Base-by-base conservation (phyloP, 2,797 vertebrate genomes). In the Gila robusta region DNA sequence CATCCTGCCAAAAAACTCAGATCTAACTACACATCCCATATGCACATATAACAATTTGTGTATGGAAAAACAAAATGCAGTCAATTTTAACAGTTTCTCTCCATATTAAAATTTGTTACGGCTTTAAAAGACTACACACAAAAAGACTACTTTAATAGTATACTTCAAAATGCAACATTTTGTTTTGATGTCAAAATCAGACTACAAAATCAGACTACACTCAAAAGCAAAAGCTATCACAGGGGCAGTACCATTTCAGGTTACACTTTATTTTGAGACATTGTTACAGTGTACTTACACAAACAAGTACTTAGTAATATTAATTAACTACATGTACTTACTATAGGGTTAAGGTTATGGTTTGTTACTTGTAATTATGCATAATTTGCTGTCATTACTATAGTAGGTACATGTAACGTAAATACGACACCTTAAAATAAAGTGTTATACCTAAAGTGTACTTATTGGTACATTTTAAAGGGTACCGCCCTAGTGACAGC, bases 1-100 rank as follows among this genome's bases (percentile, higher is more conserved):
- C 88, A 92, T 93, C 89, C 81, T 88, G 89, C 87, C 87, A 92
- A 2, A 28, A 93, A 92, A 87, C 77, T 52, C 88, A 88, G 28
- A 47, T 54, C 67, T 17, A 37, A 83, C 72, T 32, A 78, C 39
- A 85, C 64, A 82, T 77, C 56, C 56, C 70, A 89, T 81, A 82
- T 67, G 54, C 67, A 86, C 89, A 21, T 32, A 32, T 37, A 62
- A 72, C 26, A 44, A 41, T 64, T 16, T 62, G 23, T 44, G 39
- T 11, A 28, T 23, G n/a, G 14, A 17, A 32, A 35, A 23, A 41
- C 23, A 32, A 56, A 35, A 23, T 8, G 19, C 32, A 56, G 21
- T 54, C 49, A 14, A 1, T 35, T 23, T 37, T 0, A 32, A 52
- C 16, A 19, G 19, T 54, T 54, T 21, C 6, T 77, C 28, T 14